Base-by-base conservation (phyloP, 2,888 invertebrate species). In the Drosophila neutralis region DNA sequence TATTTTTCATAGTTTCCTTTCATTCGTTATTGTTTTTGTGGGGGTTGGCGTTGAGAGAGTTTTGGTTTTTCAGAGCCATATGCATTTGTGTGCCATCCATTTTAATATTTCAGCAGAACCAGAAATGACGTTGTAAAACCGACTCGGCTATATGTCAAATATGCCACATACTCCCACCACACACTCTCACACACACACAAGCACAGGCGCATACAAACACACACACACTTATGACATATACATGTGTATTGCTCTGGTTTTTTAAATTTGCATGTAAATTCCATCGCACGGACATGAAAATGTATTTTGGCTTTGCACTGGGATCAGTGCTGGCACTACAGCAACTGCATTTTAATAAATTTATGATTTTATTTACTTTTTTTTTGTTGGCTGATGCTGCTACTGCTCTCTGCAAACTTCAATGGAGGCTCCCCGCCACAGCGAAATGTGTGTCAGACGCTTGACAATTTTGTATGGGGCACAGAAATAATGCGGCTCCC, bases 111-210 rank as follows among this genome's bases (percentile, higher is more conserved):
- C 89, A 86, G 78, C 88, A 89, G 83, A 89, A 89, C 88, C 85
- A 89, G 85, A 89, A 86, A 89, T 86, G 85, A 89, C 85, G 85
- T 87, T 86, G 85, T 86, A 89, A 89, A 86, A 89, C 85, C 89
- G 71, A 87, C 87, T 87, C 85, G 80, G 85, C 89, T 87, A 89
- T 86, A 89, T 86, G 85, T 86, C 89, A 86, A 86, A 85, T 87
- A 76, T 82, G 78, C 80, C 82, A 69, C 74, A 78, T 65, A 70
- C 75, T 66, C 67, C 51, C 38, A 40, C 68, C 68, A 49, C 63
- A 33, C 48, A 29, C 62, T 24, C 54, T 27, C 67, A 63, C 64
- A 36, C 64, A 64, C 60, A 42, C 58, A 68, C 58, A 68, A 24
- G n/a, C 48, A 35, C 42, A 33, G 27, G 18, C 6, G 21, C 10